Evolutionary conservation across 2,888 invertebrate genomes (phyloP).

Genomic region (Molorchus minor): DNA sequence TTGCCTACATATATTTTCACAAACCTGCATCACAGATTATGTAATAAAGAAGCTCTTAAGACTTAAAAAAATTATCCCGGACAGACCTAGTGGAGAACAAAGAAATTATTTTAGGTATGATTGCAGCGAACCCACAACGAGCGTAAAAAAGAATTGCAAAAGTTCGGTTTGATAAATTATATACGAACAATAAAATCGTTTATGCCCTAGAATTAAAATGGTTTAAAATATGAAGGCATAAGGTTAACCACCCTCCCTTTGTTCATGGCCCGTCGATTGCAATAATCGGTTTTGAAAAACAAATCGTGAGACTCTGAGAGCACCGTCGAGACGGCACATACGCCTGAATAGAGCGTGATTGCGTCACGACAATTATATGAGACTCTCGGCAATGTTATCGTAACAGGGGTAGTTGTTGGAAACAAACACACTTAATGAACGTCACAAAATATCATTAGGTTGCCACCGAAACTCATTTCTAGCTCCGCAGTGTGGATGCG

Average conservation of each 20-base stretch:
- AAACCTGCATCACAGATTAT: too few species aligned
- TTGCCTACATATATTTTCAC: too few species aligned
- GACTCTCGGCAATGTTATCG: conserved; percentile 30
- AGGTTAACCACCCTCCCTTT: conserved; percentile 6
- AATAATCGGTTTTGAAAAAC: conserved; percentile 23
- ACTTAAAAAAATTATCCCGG: too few species aligned
- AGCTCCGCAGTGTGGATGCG: not conserved
- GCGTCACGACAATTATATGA: conserved; percentile 28
- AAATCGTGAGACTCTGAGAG: conserved; percentile 4
- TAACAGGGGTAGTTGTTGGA: conserved; percentile 49
- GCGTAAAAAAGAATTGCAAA: too few species aligned
- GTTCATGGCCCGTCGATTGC: conserved; percentile 14
- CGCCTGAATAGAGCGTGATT: conserved; percentile 36
- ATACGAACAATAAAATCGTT: too few species aligned
- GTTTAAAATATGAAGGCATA: too few species aligned
- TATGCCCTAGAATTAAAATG: not conserved
- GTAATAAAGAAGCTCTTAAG: too few species aligned
- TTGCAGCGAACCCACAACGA: too few species aligned
- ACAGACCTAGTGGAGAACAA: too few species aligned
- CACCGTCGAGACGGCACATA: conserved; percentile 9
- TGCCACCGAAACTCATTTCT: conserved; percentile 38
- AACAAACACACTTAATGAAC: conserved; percentile 62
- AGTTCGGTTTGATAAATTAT: too few species aligned
- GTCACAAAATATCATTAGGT: conserved; percentile 60
- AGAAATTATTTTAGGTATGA: too few species aligned